Evolutionary conservation across 2,113 vertebrate genomes (phyloP).

Genomic region (Anser brachyrhynchus): DNA sequence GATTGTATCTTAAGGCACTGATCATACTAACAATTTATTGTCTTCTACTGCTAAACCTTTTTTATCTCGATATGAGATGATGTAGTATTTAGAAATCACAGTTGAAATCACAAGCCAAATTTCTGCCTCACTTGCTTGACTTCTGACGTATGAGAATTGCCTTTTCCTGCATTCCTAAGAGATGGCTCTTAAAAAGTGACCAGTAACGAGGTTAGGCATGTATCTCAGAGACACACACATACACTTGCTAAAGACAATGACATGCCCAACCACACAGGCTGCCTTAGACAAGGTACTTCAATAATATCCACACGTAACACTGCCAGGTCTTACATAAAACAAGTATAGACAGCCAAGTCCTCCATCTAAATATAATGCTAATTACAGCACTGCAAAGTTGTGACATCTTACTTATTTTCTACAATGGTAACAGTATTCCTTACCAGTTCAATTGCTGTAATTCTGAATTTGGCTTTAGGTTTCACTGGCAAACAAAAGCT

Average conservation of each 20-base stretch:
- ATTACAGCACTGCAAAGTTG: not conserved
- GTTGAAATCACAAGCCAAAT: too few species aligned
- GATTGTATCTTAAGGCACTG: too few species aligned
- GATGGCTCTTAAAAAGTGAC: too few species aligned
- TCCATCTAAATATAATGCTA: not conserved
- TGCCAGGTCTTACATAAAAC: not conserved
- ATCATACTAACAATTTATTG: too few species aligned
- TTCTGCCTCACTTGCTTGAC: too few species aligned
- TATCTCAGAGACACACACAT: too few species aligned
- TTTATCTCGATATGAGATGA: too few species aligned
- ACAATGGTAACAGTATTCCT: not conserved
- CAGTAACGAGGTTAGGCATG: too few species aligned
- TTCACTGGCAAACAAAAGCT: not conserved
- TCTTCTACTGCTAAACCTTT: too few species aligned
- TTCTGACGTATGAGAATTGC: too few species aligned
- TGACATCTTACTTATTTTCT: rapidly evolving
- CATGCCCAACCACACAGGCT: not conserved
- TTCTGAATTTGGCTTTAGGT: not conserved
- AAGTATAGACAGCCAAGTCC: not conserved
- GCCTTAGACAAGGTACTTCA: not conserved
- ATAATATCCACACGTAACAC: not conserved
- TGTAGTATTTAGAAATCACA: too few species aligned
- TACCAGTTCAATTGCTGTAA: not conserved
- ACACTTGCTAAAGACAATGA: not conserved
- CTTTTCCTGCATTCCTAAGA: too few species aligned